Evolutionary conservation across 2,888 invertebrate genomes (phyloP), one percentile per base, ranked within the genome.

Genomic region (Priocnemis perturbator): DNA sequence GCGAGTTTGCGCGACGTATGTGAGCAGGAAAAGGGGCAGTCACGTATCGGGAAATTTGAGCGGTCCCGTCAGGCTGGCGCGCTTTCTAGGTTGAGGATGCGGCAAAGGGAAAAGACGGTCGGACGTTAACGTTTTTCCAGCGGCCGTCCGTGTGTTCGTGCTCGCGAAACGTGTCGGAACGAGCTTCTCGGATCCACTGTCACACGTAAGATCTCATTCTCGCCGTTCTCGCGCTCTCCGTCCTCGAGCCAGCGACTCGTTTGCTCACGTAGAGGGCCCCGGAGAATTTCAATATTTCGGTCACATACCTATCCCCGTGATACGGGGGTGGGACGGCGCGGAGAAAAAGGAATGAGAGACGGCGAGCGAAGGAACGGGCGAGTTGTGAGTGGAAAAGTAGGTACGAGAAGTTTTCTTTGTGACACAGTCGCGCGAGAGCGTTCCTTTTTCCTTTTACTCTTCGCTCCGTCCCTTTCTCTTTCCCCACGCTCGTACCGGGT

Each of bases 251-350:
- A 37, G 7, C 4, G 48, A 30, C 37, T 37, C 11, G 37, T 37
- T 37, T 37, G 37, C 37, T 11, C 37, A 11, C 20, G 44, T 44
- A 56, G 15, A 19, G 11, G 11, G 53, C 69, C 69, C 74, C 50
- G 19, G 71, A 70, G 74, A 69, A 75, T 77, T 76, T 79, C 76
- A 74, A 78, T 81, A 81, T 81, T 81, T 81, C 77, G 74, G 76
- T 77, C 74, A 74, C 74, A 79, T 77, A 79, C 74, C 60, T n/a
- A 21, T 45, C 56, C 56, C 44, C 44, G 52, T 47, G 15, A 45
- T 58, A 53, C 2, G 50, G 11, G 53, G 14, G 17, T 9, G 62
- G 20, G 26, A 21, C 44, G 59, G 4, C 1, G 5, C 5, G 19
- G 44, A 4, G 45, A 45, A 17, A 45, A 44, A 45, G 5, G 19